A percentile compares a stretch with the other conserved stretches of the same genome.
Conservation (phyloP, 2,797 vertebrate genomes). For the Scleropages formosus region DNA sequence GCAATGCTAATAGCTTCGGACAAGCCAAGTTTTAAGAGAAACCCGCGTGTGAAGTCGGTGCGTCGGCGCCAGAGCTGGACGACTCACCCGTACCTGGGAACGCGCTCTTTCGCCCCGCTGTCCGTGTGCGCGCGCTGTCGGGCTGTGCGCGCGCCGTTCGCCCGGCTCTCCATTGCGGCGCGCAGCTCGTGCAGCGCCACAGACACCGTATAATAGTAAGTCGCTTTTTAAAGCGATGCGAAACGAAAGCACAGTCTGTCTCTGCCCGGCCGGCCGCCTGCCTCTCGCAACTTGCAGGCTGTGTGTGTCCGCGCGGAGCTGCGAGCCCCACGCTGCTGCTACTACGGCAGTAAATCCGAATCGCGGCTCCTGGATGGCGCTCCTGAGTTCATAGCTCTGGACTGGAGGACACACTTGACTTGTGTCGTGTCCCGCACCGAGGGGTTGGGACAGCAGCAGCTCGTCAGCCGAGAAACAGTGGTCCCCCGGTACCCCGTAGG, state of each 20-base stretch:
- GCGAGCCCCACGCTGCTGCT: background rate
- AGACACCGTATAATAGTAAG: background rate
- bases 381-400: conserved; percentile 31
- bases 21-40: no score
- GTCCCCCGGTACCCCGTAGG: conserved; percentile 4
- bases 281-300: no score
- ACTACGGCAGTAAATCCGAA: conserved; percentile 28
- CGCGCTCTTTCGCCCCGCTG: conserved; percentile 45
- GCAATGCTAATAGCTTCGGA: no score
- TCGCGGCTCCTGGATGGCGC: conserved; percentile 23
- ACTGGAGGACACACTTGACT: background rate
- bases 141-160: conserved; percentile 39
- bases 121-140: conserved; percentile 21
- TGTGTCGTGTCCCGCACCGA: background rate
- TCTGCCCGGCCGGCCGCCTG: no score
- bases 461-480: no score
- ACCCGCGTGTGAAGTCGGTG: no score
- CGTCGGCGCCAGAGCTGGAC: no score
- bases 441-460: background rate
- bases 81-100: conserved; percentile 59
- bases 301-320: no score
- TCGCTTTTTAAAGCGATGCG: no score
- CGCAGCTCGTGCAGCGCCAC: background rate
- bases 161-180: conserved; percentile 54
- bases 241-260: no score